Evolutionary conservation across 2,797 vertebrate species (phyloP).

Genomic region (Neosilurus hyrtlii): DNA sequence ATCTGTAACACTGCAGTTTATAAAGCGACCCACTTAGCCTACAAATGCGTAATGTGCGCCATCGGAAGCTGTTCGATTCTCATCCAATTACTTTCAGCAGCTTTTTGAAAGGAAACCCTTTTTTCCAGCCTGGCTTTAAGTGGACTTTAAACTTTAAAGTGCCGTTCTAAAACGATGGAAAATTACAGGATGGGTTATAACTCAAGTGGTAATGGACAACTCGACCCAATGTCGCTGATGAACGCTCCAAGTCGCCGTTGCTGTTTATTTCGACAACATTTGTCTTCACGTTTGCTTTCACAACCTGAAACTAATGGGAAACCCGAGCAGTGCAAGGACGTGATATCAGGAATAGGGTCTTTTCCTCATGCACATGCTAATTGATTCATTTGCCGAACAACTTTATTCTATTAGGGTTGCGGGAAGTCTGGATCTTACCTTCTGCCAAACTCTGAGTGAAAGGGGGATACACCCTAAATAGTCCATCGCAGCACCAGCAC

Average conservation of each 20-base stretch:
- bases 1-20: slow-evolving; percentile 14
- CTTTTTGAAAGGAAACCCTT: neutral
- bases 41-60: neutral
- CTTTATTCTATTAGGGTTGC: too few species aligned
- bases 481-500: too few species aligned
- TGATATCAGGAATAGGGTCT: neutral
- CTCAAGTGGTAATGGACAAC: neutral
- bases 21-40: slow-evolving; percentile 5
- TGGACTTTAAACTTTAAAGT: neutral
- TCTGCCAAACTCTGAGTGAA: too few species aligned
- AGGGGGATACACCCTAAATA: too few species aligned
- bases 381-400: too few species aligned
- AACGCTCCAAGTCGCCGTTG: neutral
- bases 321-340: neutral
- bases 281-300: neutral
- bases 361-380: too few species aligned
- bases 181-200: neutral
- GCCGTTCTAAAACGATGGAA: neutral
- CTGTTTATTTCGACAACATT: neutral
- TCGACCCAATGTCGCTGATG: neutral
- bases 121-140: neutral
- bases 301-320: neutral
- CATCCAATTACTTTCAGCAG: slow-evolving; percentile 1
- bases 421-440: too few species aligned
- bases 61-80: neutral